Conservation (phyloP, 1,140 invertebrate species). For the Drosophila malerkotliana region DNA sequence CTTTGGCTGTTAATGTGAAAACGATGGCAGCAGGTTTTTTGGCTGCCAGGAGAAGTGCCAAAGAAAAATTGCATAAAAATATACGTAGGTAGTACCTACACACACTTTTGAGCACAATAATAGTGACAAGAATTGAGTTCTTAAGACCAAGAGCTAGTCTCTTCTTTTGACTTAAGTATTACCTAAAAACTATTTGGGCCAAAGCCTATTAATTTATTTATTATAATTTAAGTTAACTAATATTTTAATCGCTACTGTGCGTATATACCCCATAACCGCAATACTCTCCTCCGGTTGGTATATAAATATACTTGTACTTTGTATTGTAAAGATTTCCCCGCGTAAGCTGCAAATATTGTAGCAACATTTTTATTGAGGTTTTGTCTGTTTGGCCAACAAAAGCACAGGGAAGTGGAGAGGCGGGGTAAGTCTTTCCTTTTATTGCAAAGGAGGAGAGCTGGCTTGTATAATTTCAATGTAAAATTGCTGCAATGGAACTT, state of each 20-base stretch:
- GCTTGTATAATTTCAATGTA: conserved; percentile 76
- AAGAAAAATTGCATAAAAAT: conserved; percentile 65
- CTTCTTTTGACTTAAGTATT: no score
- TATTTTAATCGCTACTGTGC: neutral
- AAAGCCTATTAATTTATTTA: neutral
- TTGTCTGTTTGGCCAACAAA: conserved; percentile 79
- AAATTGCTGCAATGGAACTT: conserved; percentile 72
- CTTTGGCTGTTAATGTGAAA: conserved; percentile 81
- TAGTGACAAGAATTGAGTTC: neutral
- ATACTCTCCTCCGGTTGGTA: neutral
- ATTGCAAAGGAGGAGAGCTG: conserved; percentile 31
- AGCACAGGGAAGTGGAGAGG: conserved; percentile 35
- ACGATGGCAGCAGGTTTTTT: conserved; percentile 77
- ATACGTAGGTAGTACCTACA: conserved; percentile 17
- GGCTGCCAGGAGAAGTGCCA: conserved; percentile 51
- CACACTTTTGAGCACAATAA: neutral
- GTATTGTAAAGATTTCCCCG: conserved; percentile 69
- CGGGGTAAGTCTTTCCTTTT: conserved; percentile 35
- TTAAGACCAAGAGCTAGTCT: neutral
- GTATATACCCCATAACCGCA: neutral
- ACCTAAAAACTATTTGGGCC: neutral
- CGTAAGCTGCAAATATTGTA: conserved; percentile 78
- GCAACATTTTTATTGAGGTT: conserved; percentile 81
- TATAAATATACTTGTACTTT: conserved; percentile 50
- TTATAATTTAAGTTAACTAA: neutral